Conservation (phyloP, 2,113 vertebrate species). For the Gymnarchus niloticus region DNA sequence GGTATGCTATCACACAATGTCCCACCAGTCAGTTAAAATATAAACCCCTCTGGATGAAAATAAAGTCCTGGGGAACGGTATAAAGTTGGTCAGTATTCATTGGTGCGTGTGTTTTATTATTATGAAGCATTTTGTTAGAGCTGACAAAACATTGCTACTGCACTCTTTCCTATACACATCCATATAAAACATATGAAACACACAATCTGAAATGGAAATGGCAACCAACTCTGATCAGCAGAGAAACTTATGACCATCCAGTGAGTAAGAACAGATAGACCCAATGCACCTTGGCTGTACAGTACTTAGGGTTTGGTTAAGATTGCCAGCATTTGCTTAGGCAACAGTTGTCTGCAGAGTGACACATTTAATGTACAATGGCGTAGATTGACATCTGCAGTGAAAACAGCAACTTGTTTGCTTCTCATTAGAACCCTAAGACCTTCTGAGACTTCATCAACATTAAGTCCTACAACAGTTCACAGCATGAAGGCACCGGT, state of each 20-base stretch:
- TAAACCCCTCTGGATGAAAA: neutral
- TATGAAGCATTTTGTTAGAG: neutral
- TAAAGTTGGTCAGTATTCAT: neutral
- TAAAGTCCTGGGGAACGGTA: neutral
- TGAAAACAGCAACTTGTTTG: neutral
- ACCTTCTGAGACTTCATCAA: neutral
- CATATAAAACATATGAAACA: slow-evolving; percentile 2
- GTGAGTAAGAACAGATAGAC: neutral
- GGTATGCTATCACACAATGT: too few species aligned
- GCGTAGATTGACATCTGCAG: neutral
- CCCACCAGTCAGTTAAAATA: neutral
- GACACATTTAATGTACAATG: neutral
- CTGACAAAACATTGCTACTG: neutral
- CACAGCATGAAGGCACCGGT: too few species aligned
- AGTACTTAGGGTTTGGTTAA: neutral
- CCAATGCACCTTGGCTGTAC: neutral
- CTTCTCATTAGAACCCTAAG: neutral
- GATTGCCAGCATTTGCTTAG: neutral
- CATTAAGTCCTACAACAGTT: neutral
- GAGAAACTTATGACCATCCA: neutral
- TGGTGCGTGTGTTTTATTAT: neutral
- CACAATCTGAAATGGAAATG: neutral
- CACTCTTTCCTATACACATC: neutral
- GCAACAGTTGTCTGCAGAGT: neutral
- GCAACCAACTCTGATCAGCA: neutral